These are phyloP conservation scores for Nysson spinosus DNA, from an alignment of 2,888 invertebrate species.

Conservation along the genomic window DNA sequence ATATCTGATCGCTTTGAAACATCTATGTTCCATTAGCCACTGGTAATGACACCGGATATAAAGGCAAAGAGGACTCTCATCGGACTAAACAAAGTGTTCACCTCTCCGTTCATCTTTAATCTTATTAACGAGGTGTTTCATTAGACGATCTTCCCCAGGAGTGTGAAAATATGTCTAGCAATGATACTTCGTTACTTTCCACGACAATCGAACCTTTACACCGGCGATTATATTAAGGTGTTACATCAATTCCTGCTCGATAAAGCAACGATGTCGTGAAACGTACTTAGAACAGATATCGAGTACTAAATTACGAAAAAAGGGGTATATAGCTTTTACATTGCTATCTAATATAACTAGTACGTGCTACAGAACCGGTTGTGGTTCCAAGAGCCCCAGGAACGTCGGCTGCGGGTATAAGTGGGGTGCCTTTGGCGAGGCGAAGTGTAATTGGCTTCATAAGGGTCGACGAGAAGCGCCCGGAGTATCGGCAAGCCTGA, in stretches of 20 bases:
- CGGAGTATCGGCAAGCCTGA: conserved; percentile 64
- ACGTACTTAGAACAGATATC: conserved; percentile 9
- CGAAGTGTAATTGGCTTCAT: conserved; percentile 74
- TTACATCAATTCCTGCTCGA: conserved; percentile 8
- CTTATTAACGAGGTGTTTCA: no score
- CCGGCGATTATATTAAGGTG: no score
- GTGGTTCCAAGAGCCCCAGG: conserved; percentile 49
- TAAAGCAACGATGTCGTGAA: conserved; percentile 3
- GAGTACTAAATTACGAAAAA: conserved; percentile 21
- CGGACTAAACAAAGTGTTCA: conserved; percentile 1
- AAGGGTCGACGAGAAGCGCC: conserved; percentile 68
- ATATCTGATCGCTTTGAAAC: no score
- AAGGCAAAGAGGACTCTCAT: background rate
- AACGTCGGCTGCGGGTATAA: conserved; percentile 55
- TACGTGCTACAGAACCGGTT: conserved; percentile 57
- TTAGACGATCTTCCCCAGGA: no score
- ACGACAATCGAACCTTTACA: background rate
- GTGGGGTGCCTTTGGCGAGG: conserved; percentile 70
- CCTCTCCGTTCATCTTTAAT: background rate
- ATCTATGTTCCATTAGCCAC: no score
- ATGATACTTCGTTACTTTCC: background rate
- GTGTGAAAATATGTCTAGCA: no score
- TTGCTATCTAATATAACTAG: conserved; percentile 54
- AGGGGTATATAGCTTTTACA: conserved; percentile 39
- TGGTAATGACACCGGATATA: no score